phyloP scores from a whole-genome alignment of 2,888 invertebrate genomes.

The Euzetes globulus region DNA sequence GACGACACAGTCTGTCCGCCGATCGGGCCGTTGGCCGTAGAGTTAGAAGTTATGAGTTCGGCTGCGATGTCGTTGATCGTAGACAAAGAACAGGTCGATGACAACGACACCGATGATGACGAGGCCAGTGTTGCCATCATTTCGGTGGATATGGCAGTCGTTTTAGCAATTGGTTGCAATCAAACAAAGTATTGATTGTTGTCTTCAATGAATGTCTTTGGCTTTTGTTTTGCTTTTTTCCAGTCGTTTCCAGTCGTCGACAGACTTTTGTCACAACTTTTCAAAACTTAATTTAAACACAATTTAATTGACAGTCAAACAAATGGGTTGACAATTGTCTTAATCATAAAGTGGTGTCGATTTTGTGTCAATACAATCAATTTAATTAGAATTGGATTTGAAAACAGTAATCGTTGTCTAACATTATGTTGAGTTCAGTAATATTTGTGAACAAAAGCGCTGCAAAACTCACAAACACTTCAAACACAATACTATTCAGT shows the following conservation, averaged over 20 bases:
- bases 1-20: not conserved
- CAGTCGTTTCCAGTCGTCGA: not conserved
- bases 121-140: constrained; percentile 27
- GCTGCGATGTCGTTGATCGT: constrained; percentile 23
- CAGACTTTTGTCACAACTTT: constrained; percentile 1
- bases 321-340: not conserved
- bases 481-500: not conserved
- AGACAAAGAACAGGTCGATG: constrained; percentile 18
- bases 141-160: not conserved
- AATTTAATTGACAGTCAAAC: not conserved
- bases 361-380: not conserved
- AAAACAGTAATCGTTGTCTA: not conserved
- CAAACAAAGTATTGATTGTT: not conserved
- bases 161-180: not conserved
- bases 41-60: constrained; percentile 9
- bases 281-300: not conserved
- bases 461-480: not conserved
- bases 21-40: not conserved
- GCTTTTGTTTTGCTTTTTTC: not conserved
- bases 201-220: too few relatives aligned
- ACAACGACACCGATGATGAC: constrained; percentile 13
- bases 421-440: not conserved
- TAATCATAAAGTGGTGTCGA: not conserved
- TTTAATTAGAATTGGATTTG: not conserved
- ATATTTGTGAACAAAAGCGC: not conserved